These are phyloP conservation scores for Palythoa grandiflora DNA, from an alignment of 92 coral and sea anemone genomes.

Conservation along the genomic window DNA sequence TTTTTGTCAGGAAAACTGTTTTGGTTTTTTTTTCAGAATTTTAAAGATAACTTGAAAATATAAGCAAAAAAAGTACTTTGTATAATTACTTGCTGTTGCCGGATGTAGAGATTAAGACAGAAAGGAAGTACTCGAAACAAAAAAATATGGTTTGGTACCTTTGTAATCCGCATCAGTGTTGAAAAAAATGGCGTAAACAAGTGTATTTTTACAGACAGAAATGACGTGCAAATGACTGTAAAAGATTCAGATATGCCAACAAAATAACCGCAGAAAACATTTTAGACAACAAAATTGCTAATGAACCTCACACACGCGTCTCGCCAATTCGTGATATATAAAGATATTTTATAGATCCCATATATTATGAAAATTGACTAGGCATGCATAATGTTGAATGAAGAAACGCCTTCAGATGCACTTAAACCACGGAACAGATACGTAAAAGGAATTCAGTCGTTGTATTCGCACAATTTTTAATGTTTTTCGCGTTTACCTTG, in stretches of 20 bases:
- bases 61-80: background rate
- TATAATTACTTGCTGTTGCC: background rate
- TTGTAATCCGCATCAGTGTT: too few relatives aligned
- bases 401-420: background rate
- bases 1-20: background rate
- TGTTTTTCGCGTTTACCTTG: background rate
- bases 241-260: background rate
- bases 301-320: background rate
- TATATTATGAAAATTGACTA: constrained; percentile 31
- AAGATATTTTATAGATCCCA: constrained; percentile 2
- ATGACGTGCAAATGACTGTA: background rate
- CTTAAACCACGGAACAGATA: constrained; percentile 20
- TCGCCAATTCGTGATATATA: background rate
- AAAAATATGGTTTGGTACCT: too few relatives aligned
- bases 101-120: too few relatives aligned
- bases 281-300: background rate
- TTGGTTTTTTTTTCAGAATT: background rate
- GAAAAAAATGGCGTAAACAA: too few relatives aligned
- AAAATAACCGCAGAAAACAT: background rate
- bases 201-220: background rate
- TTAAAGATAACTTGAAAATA: background rate
- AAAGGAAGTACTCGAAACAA: too few relatives aligned
- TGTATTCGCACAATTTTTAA: constrained; percentile 12
- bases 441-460: constrained; percentile 21
- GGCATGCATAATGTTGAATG: constrained; percentile 22